Percentiles rank a stretch among this genome's conserved stretches.
phyloP scores from a whole-genome alignment of 1,140 invertebrate species.

The Copidosoma floridanum region DNA sequence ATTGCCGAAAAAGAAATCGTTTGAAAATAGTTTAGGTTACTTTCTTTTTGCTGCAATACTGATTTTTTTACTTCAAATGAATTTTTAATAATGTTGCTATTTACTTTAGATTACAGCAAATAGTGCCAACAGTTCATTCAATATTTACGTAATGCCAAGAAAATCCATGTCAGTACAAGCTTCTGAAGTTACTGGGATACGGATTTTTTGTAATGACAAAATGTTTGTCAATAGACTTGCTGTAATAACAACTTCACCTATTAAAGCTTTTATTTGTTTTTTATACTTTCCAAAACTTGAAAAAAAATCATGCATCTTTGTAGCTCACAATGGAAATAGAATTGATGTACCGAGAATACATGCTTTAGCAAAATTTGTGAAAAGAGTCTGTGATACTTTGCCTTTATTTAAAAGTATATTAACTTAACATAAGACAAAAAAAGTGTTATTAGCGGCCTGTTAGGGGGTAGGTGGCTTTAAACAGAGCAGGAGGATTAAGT shows the following conservation, averaged over 20 bases:
- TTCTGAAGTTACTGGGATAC: conserved; percentile 3
- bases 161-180: conserved; percentile 12
- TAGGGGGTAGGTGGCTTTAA: too few species aligned
- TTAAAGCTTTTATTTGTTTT: not conserved
- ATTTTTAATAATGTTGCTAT: not conserved
- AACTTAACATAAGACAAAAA: not conserved
- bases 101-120: conserved; percentile 1
- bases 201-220: not conserved
- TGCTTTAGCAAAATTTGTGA: not conserved
- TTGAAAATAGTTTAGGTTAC: conserved; percentile 15
- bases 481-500: too few species aligned
- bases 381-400: not conserved
- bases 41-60: not conserved
- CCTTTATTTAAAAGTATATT: not conserved
- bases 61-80: not conserved
- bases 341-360: not conserved
- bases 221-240: not conserved
- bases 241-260: conserved; percentile 1
- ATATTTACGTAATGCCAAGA: conserved; percentile 5
- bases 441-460: too few species aligned
- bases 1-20: not conserved
- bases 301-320: not conserved
- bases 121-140: not conserved
- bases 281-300: not conserved
- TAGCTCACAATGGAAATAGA: not conserved